Evolutionary conservation across 2,888 invertebrate genomes (phyloP).

Genomic region (Crocallis elinguaria): DNA sequence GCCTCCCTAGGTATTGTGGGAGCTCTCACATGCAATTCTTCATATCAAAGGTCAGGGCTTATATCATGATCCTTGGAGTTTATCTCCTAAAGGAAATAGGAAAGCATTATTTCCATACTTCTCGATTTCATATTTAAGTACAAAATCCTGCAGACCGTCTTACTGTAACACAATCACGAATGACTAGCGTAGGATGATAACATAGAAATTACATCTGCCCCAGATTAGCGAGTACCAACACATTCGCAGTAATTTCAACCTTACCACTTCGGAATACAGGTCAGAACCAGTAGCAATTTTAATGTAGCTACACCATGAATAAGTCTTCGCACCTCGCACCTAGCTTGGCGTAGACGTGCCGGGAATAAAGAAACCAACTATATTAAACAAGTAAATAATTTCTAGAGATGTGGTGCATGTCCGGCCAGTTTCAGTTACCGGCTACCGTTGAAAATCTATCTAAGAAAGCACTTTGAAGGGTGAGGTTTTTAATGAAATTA

Average conservation of each 20-base stretch:
- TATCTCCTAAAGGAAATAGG: too few relatives aligned
- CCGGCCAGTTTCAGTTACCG: neutral
- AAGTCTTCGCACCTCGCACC: conserved; percentile 36
- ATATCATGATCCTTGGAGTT: too few relatives aligned
- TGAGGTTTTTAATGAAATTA: too few relatives aligned
- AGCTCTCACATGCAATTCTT: too few relatives aligned
- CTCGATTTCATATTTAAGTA: neutral
- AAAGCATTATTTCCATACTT: neutral
- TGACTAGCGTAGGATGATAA: conserved; percentile 22
- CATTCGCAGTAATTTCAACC: conserved; percentile 17
- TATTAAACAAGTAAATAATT: conserved; percentile 73
- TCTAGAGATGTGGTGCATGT: conserved; percentile 52
- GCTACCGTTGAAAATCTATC: neutral
- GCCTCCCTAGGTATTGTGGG: too few relatives aligned
- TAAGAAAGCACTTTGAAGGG: neutral
- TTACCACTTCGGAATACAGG: conserved; percentile 20
- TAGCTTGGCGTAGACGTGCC: conserved; percentile 50
- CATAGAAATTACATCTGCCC: conserved; percentile 34
- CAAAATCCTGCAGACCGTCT: too few relatives aligned
- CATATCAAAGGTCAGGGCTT: too few relatives aligned
- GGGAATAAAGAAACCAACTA: conserved; percentile 50
- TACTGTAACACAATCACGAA: conserved; percentile 13
- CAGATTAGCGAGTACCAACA: conserved; percentile 21
- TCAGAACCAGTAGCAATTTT: conserved; percentile 22
- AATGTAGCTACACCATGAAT: conserved; percentile 43